Evolutionary conservation across 2,797 vertebrate species (phyloP).

Genomic region (Manis pentadactyla): DNA sequence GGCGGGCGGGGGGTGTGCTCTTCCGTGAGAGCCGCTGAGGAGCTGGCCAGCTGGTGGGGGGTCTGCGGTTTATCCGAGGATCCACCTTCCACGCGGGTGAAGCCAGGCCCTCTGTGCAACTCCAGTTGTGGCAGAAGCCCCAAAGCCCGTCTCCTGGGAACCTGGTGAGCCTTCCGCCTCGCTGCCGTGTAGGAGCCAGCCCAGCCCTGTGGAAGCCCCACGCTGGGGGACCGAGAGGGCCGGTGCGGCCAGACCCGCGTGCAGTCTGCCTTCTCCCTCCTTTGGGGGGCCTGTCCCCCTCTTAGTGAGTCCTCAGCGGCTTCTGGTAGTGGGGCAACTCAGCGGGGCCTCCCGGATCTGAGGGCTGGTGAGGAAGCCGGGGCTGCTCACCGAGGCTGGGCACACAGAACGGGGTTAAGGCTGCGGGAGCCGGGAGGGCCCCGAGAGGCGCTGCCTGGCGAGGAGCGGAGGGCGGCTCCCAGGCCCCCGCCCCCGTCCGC

Average conservation of each 20-base stretch:
- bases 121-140: not conserved
- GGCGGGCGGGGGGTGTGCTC: fast-evolving
- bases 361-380: not conserved
- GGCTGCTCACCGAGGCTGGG: not conserved
- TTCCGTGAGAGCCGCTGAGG: not conserved
- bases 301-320: fast-evolving
- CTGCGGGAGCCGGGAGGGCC: not conserved
- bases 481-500: no score
- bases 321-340: fast-evolving
- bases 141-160: fast-evolving
- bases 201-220: not conserved
- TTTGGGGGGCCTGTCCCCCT: fast-evolving
- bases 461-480: not conserved
- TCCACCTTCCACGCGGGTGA: fast-evolving
- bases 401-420: no score
- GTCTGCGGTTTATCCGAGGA: not conserved
- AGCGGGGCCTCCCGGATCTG: fast-evolving
- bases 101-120: not conserved
- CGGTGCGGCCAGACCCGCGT: no score
- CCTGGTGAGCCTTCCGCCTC: not conserved
- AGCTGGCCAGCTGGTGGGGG: no score
- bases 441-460: not conserved
- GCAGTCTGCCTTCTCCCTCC: no score
- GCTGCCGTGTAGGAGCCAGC: not conserved
- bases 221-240: not conserved